These are phyloP conservation scores for Catostylus mosaicus DNA, from an alignment of 30 jellyfish, hydroid and myxozoan genomes.

Conservation along the genomic window DNA sequence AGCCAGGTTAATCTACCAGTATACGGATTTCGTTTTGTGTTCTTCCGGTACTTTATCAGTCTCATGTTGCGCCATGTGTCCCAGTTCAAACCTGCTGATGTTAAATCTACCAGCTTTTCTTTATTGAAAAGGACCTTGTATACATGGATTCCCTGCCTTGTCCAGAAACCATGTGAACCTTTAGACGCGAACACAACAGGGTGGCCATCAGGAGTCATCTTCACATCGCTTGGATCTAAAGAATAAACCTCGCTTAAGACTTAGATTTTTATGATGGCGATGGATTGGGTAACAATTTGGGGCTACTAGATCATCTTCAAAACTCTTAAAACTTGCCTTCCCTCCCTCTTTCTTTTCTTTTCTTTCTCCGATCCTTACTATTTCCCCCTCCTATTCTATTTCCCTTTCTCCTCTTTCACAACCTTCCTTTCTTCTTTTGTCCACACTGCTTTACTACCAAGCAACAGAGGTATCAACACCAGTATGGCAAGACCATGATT, in stretches of 20 bases:
- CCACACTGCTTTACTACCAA: no score
- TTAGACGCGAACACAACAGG: slow-evolving; percentile 6
- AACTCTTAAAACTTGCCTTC: background rate
- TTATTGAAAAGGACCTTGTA: background rate
- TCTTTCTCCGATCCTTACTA: no score
- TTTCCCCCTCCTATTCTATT: no score
- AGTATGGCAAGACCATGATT: no score
- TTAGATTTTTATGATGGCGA: no score
- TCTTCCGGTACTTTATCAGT: background rate
- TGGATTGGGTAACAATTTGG: no score
- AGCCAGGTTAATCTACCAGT: slow-evolving; percentile 1
- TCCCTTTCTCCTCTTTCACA: no score
- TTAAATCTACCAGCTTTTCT: background rate
- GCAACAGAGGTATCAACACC: no score
- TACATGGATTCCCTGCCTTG: slow-evolving; percentile 26
- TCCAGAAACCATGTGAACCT: slow-evolving; percentile 28
- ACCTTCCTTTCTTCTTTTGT: no score
- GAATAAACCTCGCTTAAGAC: no score
- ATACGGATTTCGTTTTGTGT: background rate
- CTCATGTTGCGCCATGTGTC: slow-evolving; percentile 12
- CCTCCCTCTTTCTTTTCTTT: no score
- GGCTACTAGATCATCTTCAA: no score
- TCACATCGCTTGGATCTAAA: background rate
- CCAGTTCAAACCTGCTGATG: slow-evolving; percentile 11
- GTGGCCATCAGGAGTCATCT: slow-evolving; percentile 1